Evolutionary conservation across 37 sponge, comb jelly and placozoan species (phyloP).

Genomic region (Cliona cf. orientalis): DNA sequence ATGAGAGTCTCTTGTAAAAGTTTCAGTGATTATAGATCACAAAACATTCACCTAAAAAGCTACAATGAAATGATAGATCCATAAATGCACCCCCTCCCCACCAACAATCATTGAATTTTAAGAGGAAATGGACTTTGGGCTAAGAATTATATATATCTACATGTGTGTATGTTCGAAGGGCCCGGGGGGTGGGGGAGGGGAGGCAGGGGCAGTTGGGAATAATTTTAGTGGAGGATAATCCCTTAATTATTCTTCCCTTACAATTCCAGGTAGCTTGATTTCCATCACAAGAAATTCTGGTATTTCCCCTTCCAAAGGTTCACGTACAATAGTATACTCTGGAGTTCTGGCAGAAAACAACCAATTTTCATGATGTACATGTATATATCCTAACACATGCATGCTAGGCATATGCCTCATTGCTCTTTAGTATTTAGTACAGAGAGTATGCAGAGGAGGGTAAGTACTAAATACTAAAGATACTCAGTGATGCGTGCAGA

Average conservation of each 20-base stretch:
- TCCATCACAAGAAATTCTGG: slow-evolving; percentile 87
- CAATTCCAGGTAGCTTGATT: slow-evolving; percentile 85
- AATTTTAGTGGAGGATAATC: slow-evolving; percentile 18
- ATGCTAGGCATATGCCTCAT: not conserved
- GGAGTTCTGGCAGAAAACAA: not conserved
- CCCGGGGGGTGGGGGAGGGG: too few relatives aligned
- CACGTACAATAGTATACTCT: slow-evolving; percentile 78
- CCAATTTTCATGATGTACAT: not conserved
- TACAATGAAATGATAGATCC: too few relatives aligned
- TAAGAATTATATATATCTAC: too few relatives aligned
- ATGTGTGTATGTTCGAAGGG: too few relatives aligned
- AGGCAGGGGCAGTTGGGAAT: too few relatives aligned
- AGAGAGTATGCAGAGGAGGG: not conserved
- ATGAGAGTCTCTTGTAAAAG: too few relatives aligned
- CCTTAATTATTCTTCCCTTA: slow-evolving; percentile 57
- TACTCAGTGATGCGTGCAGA: not conserved
- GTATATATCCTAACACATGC: not conserved
- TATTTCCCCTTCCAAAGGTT: slow-evolving; percentile 77
- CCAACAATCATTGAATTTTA: too few relatives aligned
- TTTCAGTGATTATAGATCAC: too few relatives aligned
- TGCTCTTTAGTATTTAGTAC: not conserved
- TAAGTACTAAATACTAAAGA: not conserved
- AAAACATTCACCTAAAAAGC: too few relatives aligned
- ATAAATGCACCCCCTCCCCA: too few relatives aligned
- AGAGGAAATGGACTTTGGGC: too few relatives aligned